phyloP scores from a whole-genome alignment of 2,113 vertebrate genomes.

The Glaucomys volans region DNA sequence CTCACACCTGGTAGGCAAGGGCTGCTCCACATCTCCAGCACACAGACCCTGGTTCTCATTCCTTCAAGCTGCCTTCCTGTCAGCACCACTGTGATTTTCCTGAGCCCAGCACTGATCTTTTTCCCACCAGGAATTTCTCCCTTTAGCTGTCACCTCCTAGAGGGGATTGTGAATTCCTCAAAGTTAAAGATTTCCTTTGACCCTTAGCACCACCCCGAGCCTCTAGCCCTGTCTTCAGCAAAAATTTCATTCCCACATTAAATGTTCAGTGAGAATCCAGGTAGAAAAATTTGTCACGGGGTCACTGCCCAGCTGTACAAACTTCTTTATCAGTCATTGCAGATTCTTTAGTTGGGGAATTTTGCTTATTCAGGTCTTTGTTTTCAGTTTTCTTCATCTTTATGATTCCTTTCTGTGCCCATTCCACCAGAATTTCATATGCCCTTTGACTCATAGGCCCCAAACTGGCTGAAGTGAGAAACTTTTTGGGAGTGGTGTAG shows the following conservation, averaged over 20 bases:
- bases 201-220: background rate
- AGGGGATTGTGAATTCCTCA: background rate
- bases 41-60: background rate
- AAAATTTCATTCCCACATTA: constrained; percentile 5
- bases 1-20: background rate
- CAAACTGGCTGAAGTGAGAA: background rate
- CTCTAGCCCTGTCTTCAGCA: background rate
- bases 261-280: background rate
- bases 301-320: background rate
- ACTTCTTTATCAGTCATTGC: background rate
- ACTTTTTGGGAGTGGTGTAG: background rate
- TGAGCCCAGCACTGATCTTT: background rate
- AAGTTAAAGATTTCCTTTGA: background rate
- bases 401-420: background rate
- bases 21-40: background rate
- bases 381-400: background rate
- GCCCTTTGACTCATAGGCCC: background rate
- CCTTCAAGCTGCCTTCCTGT: background rate
- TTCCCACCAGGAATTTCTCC: background rate
- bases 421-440: background rate
- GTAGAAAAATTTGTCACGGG: background rate
- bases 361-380: background rate
- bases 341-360: background rate
- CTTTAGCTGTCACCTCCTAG: background rate
- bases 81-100: background rate